Percentiles rank a stretch among this genome's conserved stretches.
Evolutionary conservation across 2,797 vertebrate genomes (phyloP).

Genomic region (Poecilia wingei): DNA sequence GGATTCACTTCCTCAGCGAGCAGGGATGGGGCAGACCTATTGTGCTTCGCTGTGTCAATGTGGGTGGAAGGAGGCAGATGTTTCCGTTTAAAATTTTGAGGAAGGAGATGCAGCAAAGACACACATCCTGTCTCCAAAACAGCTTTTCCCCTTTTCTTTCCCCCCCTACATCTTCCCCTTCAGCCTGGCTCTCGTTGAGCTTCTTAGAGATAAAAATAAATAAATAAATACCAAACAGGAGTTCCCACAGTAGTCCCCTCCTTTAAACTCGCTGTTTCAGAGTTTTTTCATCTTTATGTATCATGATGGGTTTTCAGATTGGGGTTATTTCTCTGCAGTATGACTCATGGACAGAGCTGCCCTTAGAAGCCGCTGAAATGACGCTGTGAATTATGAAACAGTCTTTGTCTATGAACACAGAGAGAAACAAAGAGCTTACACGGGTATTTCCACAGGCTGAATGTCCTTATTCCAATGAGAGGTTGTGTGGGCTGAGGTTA

Average conservation of each 20-base stretch:
- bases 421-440: conserved; percentile 63
- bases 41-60: conserved; percentile 67
- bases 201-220: conserved; percentile 30
- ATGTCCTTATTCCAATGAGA: conserved; percentile 60
- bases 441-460: conserved; percentile 69
- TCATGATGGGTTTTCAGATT: conserved; percentile 44
- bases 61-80: conserved; percentile 79
- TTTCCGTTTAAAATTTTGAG: conserved; percentile 80
- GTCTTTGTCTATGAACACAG: conserved; percentile 66
- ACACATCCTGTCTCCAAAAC: conserved; percentile 75
- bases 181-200: conserved; percentile 24
- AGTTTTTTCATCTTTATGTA: conserved; percentile 52
- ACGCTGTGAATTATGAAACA: conserved; percentile 53
- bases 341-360: conserved; percentile 54
- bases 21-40: conserved; percentile 63
- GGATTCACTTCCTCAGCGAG: conserved; percentile 78
- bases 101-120: conserved; percentile 75
- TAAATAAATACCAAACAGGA: conserved; percentile 29
- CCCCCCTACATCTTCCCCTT: conserved; percentile 44
- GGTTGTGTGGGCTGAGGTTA: conserved; percentile 70
- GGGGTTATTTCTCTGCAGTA: conserved; percentile 51
- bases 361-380: conserved; percentile 43
- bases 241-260: conserved; percentile 47
- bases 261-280: conserved; percentile 51
- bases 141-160: conserved; percentile 44